Conservation (phyloP, 2,113 vertebrate species). For the Merops nubicus region DNA sequence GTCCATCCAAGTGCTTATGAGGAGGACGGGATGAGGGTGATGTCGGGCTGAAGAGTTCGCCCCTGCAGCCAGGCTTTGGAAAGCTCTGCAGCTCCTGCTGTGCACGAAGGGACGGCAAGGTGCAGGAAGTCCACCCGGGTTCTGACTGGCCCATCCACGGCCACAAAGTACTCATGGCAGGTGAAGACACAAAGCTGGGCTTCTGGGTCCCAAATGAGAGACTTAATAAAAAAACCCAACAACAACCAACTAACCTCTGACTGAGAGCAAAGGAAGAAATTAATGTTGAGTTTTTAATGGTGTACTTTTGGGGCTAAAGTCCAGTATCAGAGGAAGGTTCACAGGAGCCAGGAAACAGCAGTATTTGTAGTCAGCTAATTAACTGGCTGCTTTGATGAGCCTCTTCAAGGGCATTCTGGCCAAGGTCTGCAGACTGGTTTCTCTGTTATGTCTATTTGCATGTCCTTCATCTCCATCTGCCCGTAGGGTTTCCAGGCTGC, state of each 20-base stretch:
- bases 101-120: not conserved
- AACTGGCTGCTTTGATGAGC: not conserved
- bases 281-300: not conserved
- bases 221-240: not conserved
- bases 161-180: not conserved
- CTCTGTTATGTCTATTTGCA: not conserved
- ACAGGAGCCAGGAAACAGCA: not conserved
- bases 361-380: not conserved
- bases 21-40: fast-evolving
- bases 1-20: fast-evolving
- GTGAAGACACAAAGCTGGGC: not conserved
- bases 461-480: not conserved
- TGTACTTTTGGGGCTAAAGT: not conserved
- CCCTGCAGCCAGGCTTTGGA: not conserved
- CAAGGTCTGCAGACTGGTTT: not conserved
- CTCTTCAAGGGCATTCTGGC: not conserved
- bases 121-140: fast-evolving
- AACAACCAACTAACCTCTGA: not conserved
- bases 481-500: not conserved
- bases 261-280: not conserved
- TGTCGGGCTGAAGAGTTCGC: not conserved
- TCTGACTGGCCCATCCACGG: fast-evolving
- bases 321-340: not conserved
- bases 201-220: not conserved
- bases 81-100: not conserved